These are phyloP conservation scores for Saccostrea echinata DNA, from an alignment of 1,140 invertebrate genomes.

Conservation along the genomic window DNA sequence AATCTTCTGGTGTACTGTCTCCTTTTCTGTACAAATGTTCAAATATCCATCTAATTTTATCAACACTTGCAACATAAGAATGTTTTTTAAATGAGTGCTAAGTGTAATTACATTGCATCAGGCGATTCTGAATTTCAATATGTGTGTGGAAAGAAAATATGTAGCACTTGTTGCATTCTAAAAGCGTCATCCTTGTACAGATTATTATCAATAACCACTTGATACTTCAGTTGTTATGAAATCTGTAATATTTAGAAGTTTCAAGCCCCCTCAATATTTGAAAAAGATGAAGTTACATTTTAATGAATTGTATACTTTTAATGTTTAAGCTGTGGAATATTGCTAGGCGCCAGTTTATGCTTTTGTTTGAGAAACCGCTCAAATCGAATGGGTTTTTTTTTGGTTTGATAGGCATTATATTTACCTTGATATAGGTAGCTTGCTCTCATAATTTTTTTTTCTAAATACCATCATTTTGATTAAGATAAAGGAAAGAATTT, in stretches of 20 bases:
- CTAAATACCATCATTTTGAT: no score
- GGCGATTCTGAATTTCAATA: slow-evolving; percentile 18
- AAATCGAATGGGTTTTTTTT: neutral
- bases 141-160: neutral
- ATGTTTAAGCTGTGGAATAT: neutral
- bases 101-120: slow-evolving; percentile 2
- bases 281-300: neutral
- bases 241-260: neutral
- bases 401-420: neutral
- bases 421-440: neutral
- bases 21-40: no score
- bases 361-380: neutral
- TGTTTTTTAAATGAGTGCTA: neutral
- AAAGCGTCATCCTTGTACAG: neutral
- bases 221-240: neutral
- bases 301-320: neutral
- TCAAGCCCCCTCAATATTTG: neutral
- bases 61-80: slow-evolving; percentile 10
- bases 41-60: neutral
- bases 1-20: no score
- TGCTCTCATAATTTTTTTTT: no score
- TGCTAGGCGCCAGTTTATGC: neutral
- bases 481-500: no score
- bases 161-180: slow-evolving; percentile 23
- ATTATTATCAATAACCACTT: neutral